A percentile compares a stretch with the other conserved stretches of the same genome.
phyloP scores from a whole-genome alignment of 2,797 vertebrate species.

The Bucorvus abyssinicus region DNA sequence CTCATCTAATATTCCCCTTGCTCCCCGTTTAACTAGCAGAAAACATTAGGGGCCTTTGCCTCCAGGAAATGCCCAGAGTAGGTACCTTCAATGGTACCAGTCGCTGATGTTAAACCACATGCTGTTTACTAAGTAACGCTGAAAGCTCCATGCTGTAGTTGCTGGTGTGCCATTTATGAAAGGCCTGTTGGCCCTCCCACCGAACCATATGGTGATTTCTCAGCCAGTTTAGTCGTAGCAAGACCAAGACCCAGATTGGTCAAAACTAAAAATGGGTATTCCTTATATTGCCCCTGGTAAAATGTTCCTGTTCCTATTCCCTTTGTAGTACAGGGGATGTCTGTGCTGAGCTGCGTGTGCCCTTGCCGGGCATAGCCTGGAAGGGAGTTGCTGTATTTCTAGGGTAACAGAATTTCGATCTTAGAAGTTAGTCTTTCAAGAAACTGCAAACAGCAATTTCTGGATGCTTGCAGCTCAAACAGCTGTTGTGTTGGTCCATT shows the following conservation, averaged over 20 bases:
- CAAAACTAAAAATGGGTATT: background rate
- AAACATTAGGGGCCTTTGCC: background rate
- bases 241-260: background rate
- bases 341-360: background rate
- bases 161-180: background rate
- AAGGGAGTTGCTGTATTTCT: background rate
- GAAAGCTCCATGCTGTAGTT: background rate
- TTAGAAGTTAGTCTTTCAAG: background rate
- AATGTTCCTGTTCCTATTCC: background rate
- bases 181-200: constrained; percentile 7
- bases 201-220: constrained; percentile 5
- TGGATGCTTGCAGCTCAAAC: background rate
- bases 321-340: background rate
- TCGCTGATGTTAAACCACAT: background rate
- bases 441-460: background rate
- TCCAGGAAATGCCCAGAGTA: background rate
- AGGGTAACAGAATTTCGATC: background rate
- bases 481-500: background rate
- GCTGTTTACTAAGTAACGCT: constrained; percentile 1
- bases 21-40: background rate
- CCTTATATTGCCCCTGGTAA: background rate
- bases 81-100: background rate
- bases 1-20: background rate
- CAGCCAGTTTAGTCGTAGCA: background rate
- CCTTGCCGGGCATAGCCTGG: background rate